phyloP scores from a whole-genome alignment of 2,888 invertebrate species.

The Hermodice carunculata region DNA sequence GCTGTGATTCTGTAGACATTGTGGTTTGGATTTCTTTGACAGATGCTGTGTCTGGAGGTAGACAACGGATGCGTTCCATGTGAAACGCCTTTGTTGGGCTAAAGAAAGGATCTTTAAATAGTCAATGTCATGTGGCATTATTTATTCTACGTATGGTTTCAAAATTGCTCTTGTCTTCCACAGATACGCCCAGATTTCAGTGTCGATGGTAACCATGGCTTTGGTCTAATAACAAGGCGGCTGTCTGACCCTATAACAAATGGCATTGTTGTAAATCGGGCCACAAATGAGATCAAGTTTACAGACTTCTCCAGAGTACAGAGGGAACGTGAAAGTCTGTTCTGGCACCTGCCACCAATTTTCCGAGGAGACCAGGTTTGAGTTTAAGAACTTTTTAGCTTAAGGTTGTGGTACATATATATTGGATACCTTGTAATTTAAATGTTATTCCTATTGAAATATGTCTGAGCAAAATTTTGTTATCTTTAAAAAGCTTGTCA shows the following conservation, averaged over 20 bases:
- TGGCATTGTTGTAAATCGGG: constrained; percentile 66
- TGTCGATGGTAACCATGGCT: constrained; percentile 62
- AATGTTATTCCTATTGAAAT: background rate
- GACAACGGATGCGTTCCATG: too few species aligned
- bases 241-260: constrained; percentile 63
- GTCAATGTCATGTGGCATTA: too few species aligned
- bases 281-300: constrained; percentile 69
- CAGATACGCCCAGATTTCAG: constrained; percentile 60
- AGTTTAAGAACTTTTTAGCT: too few species aligned
- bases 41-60: too few species aligned
- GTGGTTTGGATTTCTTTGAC: too few species aligned
- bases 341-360: constrained; percentile 59
- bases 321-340: constrained; percentile 60
- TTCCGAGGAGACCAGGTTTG: constrained; percentile 64
- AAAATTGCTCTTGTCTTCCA: too few species aligned
- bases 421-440: background rate
- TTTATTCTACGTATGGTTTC: too few species aligned
- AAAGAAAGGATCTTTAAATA: too few species aligned
- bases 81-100: too few species aligned
- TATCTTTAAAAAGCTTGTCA: too few species aligned
- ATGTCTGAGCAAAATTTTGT: too few species aligned
- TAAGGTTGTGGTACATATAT: background rate
- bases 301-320: constrained; percentile 58
- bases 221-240: constrained; percentile 66
- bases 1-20: too few species aligned